Percentiles rank a stretch among this genome's conserved stretches.
These are phyloP conservation scores for Sternarchorhynchus goeldii DNA, from an alignment of 2,797 vertebrate species.

Conservation along the genomic window DNA sequence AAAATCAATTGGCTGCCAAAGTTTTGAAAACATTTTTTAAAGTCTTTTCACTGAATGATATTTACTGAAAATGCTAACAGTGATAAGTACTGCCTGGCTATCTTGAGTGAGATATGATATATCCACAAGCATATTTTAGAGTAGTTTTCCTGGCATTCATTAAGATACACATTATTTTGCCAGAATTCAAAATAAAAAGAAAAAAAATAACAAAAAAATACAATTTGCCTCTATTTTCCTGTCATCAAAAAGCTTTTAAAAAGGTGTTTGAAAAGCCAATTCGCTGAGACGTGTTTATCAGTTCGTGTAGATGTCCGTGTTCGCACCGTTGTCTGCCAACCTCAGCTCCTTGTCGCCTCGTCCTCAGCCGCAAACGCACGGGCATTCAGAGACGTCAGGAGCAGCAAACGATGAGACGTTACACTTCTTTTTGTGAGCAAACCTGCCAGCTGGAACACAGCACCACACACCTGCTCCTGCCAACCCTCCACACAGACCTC, in stretches of 20 bases:
- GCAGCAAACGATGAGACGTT: slow-evolving; percentile 20
- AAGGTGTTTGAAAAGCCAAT: slow-evolving; percentile 54
- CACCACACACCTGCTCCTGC: not conserved
- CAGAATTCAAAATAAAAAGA: slow-evolving; percentile 56
- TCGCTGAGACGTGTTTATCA: slow-evolving; percentile 47
- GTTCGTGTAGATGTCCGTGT: not conserved
- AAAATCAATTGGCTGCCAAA: slow-evolving; percentile 2
- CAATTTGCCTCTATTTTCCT: slow-evolving; percentile 62
- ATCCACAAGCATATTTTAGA: slow-evolving; percentile 50
- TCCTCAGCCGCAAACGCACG: slow-evolving; percentile 37
- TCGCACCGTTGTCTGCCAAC: not conserved
- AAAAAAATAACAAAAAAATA: slow-evolving; percentile 52
- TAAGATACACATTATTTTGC: slow-evolving; percentile 45
- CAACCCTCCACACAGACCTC: not conserved
- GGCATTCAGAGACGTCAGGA: slow-evolving; percentile 55
- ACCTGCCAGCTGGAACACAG: slow-evolving; percentile 33
- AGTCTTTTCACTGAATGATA: slow-evolving; percentile 40
- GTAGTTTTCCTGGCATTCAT: slow-evolving; percentile 57
- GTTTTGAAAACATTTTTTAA: slow-evolving; percentile 17
- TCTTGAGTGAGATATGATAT: slow-evolving; percentile 42
- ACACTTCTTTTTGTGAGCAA: slow-evolving; percentile 38
- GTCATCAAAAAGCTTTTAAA: slow-evolving; percentile 62
- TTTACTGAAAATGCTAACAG: slow-evolving; percentile 29
- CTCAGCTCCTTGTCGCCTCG: no score
- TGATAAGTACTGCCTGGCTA: slow-evolving; percentile 35